Evolutionary conservation across 2,113 vertebrate species (phyloP).

Genomic region (Caracal caracal): DNA sequence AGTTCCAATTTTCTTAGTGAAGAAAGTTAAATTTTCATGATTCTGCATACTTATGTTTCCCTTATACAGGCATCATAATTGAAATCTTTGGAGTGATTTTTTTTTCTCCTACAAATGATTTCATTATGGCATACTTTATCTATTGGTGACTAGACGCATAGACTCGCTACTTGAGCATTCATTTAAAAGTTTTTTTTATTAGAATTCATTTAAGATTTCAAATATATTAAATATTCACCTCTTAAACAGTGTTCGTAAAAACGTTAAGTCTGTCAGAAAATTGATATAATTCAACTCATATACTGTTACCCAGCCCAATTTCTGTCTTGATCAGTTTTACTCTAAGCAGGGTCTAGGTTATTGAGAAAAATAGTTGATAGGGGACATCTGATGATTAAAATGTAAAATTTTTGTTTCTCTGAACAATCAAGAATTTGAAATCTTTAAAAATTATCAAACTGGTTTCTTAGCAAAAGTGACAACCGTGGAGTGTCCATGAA

Average conservation of each 20-base stretch:
- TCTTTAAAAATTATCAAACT: conserved; percentile 47
- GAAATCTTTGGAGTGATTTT: background rate
- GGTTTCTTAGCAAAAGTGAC: conserved; percentile 52
- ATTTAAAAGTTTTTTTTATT: background rate
- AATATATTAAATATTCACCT: background rate
- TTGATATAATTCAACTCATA: conserved; percentile 16
- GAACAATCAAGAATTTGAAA: conserved; percentile 50
- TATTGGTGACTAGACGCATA: background rate
- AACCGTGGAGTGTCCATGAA: background rate
- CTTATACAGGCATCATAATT: background rate
- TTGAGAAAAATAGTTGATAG: conserved; percentile 18
- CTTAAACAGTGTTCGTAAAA: conserved; percentile 7
- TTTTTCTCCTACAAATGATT: background rate
- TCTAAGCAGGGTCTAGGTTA: background rate
- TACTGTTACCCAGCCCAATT: background rate
- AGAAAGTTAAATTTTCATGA: background rate
- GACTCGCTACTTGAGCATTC: background rate
- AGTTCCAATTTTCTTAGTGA: background rate
- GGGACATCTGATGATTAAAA: conserved; percentile 6
- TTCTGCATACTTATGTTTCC: background rate
- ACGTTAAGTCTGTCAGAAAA: conserved; percentile 9
- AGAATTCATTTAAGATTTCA: conserved; percentile 41
- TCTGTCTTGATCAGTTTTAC: conserved; percentile 18
- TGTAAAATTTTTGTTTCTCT: conserved; percentile 56
- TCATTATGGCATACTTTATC: background rate